These are phyloP conservation scores for Cisticola juncidis DNA, from an alignment of 2,113 vertebrate species.

Conservation along the genomic window DNA sequence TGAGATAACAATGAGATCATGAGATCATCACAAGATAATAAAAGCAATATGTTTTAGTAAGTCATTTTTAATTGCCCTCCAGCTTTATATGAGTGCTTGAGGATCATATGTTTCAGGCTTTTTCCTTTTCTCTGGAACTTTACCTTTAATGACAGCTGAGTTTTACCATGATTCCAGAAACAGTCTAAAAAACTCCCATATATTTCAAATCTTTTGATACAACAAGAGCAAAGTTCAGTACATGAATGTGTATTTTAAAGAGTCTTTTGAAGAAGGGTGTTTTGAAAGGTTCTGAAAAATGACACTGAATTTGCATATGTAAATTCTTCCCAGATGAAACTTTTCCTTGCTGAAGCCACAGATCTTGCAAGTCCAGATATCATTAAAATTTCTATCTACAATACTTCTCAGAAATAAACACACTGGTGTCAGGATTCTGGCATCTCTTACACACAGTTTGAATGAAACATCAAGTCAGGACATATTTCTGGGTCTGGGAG, in stretches of 20 bases:
- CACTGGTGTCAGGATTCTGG: background rate
- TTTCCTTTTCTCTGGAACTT: background rate
- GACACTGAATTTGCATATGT: background rate
- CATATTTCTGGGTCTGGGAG: background rate
- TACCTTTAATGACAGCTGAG: background rate
- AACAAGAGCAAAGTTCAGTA: background rate
- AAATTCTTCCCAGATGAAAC: background rate
- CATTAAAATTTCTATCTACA: background rate
- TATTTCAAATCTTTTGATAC: background rate
- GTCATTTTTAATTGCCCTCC: background rate
- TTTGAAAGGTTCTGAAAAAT: background rate
- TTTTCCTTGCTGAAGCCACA: background rate
- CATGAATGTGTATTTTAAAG: background rate
- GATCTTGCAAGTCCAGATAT: background rate
- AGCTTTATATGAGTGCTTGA: background rate
- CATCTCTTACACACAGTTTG: background rate
- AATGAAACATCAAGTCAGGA: background rate
- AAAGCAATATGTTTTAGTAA: background rate
- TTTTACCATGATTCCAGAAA: background rate
- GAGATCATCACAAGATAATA: background rate
- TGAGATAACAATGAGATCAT: background rate
- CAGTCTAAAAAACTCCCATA: background rate
- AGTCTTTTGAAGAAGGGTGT: background rate
- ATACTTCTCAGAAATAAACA: background rate
- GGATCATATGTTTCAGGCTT: background rate